Evolutionary conservation across 2,113 vertebrate species (phyloP).

Genomic region (Chaetorhynchus papuensis): DNA sequence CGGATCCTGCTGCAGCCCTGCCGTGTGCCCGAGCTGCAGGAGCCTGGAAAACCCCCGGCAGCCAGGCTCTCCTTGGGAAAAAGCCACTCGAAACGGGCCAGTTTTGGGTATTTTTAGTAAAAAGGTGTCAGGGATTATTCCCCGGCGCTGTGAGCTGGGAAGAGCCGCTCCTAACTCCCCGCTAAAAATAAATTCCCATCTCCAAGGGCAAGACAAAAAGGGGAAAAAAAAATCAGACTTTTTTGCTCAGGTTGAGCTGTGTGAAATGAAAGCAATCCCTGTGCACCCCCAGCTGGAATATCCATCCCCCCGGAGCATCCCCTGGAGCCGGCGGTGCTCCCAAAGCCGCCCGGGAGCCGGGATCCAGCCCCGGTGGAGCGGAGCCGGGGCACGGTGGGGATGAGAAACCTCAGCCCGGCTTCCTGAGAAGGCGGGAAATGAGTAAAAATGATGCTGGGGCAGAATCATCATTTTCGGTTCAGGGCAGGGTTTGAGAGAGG

Average conservation of each 20-base stretch:
- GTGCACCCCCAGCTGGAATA: background rate
- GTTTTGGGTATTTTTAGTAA: background rate
- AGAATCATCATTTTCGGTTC: constrained; percentile 19
- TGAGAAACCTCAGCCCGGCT: background rate
- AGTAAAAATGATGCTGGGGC: constrained; percentile 45
- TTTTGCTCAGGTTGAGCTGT: background rate
- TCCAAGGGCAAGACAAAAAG: background rate
- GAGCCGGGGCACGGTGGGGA: background rate
- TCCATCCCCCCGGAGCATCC: background rate
- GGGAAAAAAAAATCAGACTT: background rate
- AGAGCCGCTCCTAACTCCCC: background rate
- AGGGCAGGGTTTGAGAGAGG: background rate
- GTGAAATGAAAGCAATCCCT: background rate
- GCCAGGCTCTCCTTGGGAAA: background rate
- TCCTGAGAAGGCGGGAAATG: constrained; percentile 42
- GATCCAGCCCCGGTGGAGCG: background rate
- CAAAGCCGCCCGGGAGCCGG: background rate
- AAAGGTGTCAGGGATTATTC: fast-evolving
- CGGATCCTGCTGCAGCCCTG: background rate
- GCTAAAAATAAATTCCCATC: background rate
- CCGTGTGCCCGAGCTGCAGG: background rate
- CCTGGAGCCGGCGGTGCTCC: background rate
- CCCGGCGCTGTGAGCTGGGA: background rate
- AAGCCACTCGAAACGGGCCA: fast-evolving
- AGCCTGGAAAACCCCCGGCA: background rate